Evolutionary conservation across 2,797 vertebrate species (phyloP), one percentile per base, ranked within the genome.

Genomic region (Buceros bicornis): DNA sequence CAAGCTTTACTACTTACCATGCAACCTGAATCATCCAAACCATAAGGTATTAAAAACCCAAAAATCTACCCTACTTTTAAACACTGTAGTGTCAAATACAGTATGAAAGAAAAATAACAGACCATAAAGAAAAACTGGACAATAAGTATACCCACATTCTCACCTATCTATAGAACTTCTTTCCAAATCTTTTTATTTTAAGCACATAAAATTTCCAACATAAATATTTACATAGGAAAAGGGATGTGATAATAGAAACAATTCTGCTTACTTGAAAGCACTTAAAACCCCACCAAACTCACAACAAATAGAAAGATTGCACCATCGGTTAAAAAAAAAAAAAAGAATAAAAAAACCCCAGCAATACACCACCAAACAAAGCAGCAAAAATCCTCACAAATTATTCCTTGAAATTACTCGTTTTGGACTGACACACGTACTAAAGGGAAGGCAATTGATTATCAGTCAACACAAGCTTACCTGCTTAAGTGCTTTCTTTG

Each of bases 401-500:
- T 40, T 40, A 40, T 40, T 40, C 37, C 37, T 40, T 82, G 25
- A 65, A 60, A 8, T 62, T 33, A 47, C 22, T 78, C 4, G 1
- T 62, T 11, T 7, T 33, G 71, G 80, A 87, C 42, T 42, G 58
- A 82, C 35, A 89, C 25, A 87, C 11, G 81, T 45, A 50, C 31
- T 65, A 20, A 85, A 71, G 71, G 66, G 60, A 86, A 83, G 56
- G 51, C 81, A 77, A 72, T 5, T 35, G 54, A 80, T 76, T 18
- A 28, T 22, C 33, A 86, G 80, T 73, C 54, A 91, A 83, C 79
- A 65, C 22, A 53, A 79, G 58, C 98, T 98, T 98, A 98, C 98
- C 98, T 98, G 98, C 94, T 98, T 99, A 92, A 98, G 98, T 91
- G 98, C 98, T 98, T 99, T 99, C 98, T 98, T 98, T 97, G 98